Evolutionary conservation across 2,888 invertebrate species (phyloP), one percentile per base, ranked within the genome.

Genomic region (Formica aserva): DNA sequence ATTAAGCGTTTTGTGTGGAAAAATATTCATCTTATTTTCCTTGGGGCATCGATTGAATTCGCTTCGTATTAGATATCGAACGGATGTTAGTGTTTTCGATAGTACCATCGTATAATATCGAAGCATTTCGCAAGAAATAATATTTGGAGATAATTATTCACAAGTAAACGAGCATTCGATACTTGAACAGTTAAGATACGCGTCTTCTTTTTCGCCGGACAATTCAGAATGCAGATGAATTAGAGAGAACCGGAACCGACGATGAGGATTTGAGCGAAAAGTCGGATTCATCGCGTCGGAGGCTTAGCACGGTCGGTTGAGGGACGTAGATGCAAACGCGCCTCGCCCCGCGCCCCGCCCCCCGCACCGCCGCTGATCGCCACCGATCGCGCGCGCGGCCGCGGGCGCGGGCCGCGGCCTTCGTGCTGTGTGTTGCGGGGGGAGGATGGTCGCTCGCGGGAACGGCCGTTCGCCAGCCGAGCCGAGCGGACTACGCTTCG

Each of bases 391-490:
- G 75, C 74, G 72, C 74, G 60, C 72, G 74, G 32, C 6, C 32
- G 32, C 32, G 32, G 5, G 32, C 32, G 32, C 32, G 32, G 32
- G 32, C 26, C 82, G 69, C 84, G 72, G 57, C 84, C 82, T 38
- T 66, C 63, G 69, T 63, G 38, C 76, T 63, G 60, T 45, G 32
- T 55, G 22, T 22, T 55, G 71, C 83, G 76, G 84, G 92, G 94
- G 94, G 94, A 94, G 93, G 92, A 93, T 92, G 92, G 91, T 92
- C 93, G 94, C 93, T 94, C 91, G 92, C 89, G 91, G 92, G 94
- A 94, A 94, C 93, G 94, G 93, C 88, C 93, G 69, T 69, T 69
- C 91, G 85, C 89, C 89, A 89, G 92, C 91, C 80, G 92, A 91
- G 91, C 90, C 90, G 92, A 83, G 91, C 78, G 89, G 85, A 83